Evolutionary conservation across 2,113 vertebrate genomes (phyloP).

Genomic region (Solenodon paradoxus): DNA sequence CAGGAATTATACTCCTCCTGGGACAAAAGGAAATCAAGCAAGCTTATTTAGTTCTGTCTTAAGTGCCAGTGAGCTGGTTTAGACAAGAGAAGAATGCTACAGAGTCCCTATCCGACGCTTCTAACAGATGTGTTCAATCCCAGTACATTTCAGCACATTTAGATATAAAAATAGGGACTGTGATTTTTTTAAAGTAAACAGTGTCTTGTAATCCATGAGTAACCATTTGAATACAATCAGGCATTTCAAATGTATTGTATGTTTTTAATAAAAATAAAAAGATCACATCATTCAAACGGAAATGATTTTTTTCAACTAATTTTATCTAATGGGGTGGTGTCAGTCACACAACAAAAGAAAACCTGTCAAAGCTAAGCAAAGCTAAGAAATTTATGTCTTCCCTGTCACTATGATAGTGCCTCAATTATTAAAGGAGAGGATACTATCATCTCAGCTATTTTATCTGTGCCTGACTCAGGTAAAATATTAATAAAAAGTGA

Average conservation of each 20-base stretch:
- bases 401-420: conserved; percentile 55
- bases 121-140: conserved; percentile 53
- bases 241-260: conserved; percentile 50
- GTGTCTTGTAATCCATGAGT: conserved; percentile 39
- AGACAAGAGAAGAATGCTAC: conserved; percentile 27
- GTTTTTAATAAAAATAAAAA: conserved; percentile 68
- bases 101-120: background rate
- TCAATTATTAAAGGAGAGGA: conserved; percentile 60
- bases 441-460: conserved; percentile 39
- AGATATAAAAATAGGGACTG: conserved; percentile 58
- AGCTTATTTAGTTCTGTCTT: conserved; percentile 47
- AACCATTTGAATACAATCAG: conserved; percentile 41
- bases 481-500: conserved; percentile 46
- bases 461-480: conserved; percentile 36
- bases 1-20: conserved; percentile 19
- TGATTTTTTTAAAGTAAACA: conserved; percentile 42
- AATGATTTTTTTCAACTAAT: conserved; percentile 59
- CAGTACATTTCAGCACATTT: conserved; percentile 63
- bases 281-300: conserved; percentile 58
- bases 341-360: conserved; percentile 51
- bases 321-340: conserved; percentile 28
- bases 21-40: conserved; percentile 72
- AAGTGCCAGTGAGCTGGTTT: conserved; percentile 44
- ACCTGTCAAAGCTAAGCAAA: conserved; percentile 52
- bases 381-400: conserved; percentile 57